Conservation (phyloP, 2,113 vertebrate genomes). For the Labeo catla region DNA sequence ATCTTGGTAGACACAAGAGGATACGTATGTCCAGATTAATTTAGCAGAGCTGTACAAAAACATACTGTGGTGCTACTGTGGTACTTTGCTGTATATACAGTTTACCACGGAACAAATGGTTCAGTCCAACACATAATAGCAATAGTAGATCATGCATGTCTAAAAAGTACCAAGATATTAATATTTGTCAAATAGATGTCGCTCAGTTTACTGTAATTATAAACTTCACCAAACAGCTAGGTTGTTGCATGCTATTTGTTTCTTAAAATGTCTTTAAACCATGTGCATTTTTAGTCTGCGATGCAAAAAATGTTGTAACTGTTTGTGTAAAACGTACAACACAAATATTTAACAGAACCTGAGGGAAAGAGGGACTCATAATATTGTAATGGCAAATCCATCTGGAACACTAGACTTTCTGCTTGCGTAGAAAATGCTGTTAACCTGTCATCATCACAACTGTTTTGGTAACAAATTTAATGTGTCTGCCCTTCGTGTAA, state of each 20-base stretch:
- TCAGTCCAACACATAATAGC: too few relatives aligned
- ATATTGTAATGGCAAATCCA: background rate
- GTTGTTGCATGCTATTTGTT: background rate
- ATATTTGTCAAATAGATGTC: background rate
- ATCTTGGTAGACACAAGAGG: background rate
- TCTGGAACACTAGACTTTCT: background rate
- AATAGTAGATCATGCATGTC: too few relatives aligned
- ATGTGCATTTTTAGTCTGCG: background rate
- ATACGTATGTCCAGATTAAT: background rate
- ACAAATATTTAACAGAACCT: constrained; percentile 4
- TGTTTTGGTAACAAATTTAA: background rate
- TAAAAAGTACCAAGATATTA: too few relatives aligned
- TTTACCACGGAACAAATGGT: too few relatives aligned
- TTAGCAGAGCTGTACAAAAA: background rate
- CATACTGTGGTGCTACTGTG: background rate
- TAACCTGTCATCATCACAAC: background rate
- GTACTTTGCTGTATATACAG: background rate
- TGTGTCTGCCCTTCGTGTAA: background rate
- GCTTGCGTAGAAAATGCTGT: background rate
- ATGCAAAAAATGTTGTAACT: background rate
- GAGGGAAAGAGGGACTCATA: background rate
- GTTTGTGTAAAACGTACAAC: constrained; percentile 3
- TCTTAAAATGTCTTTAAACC: background rate
- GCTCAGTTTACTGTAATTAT: background rate
- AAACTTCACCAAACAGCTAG: background rate